phyloP scores from a whole-genome alignment of 2,113 vertebrate species.

The Laticauda colubrina region DNA sequence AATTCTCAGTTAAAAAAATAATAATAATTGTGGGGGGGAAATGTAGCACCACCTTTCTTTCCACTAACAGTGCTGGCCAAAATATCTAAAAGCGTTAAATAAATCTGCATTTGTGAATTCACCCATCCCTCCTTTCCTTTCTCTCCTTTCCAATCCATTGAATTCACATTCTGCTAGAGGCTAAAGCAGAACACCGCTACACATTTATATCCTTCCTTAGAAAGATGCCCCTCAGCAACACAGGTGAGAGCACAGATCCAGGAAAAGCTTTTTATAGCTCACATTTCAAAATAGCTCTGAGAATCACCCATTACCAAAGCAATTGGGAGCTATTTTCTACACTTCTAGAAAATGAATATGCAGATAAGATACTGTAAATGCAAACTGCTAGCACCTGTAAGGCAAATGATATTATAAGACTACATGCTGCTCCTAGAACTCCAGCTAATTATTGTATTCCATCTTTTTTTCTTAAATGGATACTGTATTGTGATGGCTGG shows the following conservation, averaged over 20 bases:
- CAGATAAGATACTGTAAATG: slow-evolving; percentile 1
- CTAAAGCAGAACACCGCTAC: background rate
- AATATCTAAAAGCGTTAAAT: background rate
- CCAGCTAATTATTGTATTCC: background rate
- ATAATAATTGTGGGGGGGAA: background rate
- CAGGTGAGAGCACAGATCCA: background rate
- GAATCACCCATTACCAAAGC: background rate
- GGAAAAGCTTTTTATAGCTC: slow-evolving; percentile 22
- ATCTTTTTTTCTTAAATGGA: background rate
- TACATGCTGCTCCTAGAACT: background rate
- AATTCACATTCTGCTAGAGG: background rate
- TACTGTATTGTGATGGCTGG: background rate
- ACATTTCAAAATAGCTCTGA: background rate
- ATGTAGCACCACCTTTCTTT: background rate
- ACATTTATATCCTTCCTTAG: background rate
- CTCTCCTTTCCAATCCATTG: background rate
- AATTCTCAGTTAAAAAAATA: slow-evolving; percentile 19
- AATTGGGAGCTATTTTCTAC: fast-evolving
- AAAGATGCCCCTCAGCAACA: background rate
- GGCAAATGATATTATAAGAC: background rate
- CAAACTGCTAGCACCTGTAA: background rate
- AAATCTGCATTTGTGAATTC: background rate
- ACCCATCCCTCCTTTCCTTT: background rate
- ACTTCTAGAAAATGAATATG: background rate
- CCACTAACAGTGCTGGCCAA: slow-evolving; percentile 12